A percentile compares a stretch with the other conserved stretches of the same genome.
Conservation (phyloP, 2,113 vertebrate species). For the Stigmatopora argus region DNA sequence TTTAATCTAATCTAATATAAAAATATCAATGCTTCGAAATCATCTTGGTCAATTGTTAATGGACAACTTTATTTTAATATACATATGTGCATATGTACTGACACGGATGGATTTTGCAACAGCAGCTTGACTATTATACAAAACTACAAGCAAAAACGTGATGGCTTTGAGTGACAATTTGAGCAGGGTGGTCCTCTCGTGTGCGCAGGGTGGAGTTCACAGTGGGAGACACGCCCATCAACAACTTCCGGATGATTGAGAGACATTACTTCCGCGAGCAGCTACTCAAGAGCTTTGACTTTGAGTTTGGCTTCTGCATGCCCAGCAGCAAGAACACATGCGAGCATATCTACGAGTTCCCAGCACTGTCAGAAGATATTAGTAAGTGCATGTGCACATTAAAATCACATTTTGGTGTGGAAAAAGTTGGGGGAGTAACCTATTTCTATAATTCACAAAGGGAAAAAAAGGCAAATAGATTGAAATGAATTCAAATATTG, state of each 20-base stretch:
- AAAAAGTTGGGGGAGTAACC: no score
- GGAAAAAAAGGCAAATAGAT: no score
- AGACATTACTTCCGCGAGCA: conserved; percentile 94
- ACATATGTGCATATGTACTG: not conserved
- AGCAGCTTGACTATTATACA: no score
- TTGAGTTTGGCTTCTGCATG: conserved; percentile 98
- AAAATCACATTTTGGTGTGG: no score
- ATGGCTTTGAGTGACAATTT: not conserved
- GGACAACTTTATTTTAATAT: not conserved
- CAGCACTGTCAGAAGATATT: conserved; percentile 90
- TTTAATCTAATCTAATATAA: no score
- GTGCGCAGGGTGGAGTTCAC: conserved; percentile 91
- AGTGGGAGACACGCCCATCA: conserved; percentile 91
- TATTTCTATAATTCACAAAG: no score
- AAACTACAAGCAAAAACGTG: no score
- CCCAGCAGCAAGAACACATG: conserved; percentile 98
- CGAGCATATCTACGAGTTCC: conserved; percentile 98
- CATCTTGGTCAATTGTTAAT: not conserved
- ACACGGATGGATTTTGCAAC: no score
- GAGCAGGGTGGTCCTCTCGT: not conserved
- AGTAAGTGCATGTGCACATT: conserved; percentile 73
- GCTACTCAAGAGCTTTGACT: conserved; percentile 96
- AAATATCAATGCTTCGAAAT: conserved; percentile 20
- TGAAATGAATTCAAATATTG: no score
- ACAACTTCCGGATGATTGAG: conserved; percentile 99